Conservation (phyloP, 2,113 vertebrate genomes). For the Isichthys henryi region DNA sequence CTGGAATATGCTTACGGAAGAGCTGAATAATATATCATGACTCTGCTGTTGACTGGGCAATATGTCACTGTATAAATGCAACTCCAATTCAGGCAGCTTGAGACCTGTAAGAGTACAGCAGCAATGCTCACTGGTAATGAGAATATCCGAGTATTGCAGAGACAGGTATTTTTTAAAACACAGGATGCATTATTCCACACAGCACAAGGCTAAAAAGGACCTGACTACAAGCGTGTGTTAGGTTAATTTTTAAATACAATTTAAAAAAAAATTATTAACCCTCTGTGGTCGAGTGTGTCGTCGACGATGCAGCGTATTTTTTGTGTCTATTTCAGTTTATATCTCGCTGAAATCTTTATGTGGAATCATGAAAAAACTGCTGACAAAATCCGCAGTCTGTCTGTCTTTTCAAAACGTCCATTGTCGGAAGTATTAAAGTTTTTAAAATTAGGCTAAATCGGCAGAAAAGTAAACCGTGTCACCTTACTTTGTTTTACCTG, state of each 20-base stretch:
- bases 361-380: too few species aligned
- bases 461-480: too few species aligned
- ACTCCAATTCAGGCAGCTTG: neutral
- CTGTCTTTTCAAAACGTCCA: too few species aligned
- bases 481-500: too few species aligned
- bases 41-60: slow-evolving; percentile 18
- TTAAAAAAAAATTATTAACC: too few species aligned
- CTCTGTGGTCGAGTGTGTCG: too few species aligned
- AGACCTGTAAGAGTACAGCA: neutral
- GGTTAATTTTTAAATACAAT: slow-evolving; percentile 35
- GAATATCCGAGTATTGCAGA: neutral
- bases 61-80: slow-evolving; percentile 20
- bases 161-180: neutral
- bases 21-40: slow-evolving; percentile 28
- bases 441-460: too few species aligned
- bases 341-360: too few species aligned
- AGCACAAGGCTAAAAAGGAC: slow-evolving; percentile 33
- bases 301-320: too few species aligned
- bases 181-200: slow-evolving; percentile 12
- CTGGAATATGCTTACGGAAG: slow-evolving; percentile 12
- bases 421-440: too few species aligned
- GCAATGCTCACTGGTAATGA: slow-evolving; percentile 7
- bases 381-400: too few species aligned
- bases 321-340: too few species aligned
- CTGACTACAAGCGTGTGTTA: slow-evolving; percentile 18